Evolutionary conservation across 2,113 vertebrate genomes (phyloP).

Genomic region (Columba janthina): DNA sequence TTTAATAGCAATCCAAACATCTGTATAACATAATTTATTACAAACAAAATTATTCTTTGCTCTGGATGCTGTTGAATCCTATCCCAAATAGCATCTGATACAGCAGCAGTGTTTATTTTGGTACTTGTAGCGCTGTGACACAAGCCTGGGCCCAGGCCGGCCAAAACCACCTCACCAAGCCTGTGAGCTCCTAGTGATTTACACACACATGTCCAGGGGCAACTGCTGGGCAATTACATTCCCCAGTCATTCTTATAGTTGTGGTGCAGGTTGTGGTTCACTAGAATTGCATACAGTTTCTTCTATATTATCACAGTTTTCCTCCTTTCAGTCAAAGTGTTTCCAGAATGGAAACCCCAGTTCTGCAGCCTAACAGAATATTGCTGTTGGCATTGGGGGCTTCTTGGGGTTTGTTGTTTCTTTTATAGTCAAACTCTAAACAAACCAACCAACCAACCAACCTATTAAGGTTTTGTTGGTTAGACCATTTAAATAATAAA

Average conservation of each 20-base stretch:
- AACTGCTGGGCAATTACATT: not conserved
- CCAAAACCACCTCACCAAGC: not conserved
- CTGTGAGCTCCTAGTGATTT: not conserved
- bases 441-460: not conserved
- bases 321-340: not conserved
- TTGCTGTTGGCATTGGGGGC: fast-evolving
- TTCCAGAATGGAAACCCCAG: not conserved
- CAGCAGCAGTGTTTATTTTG: not conserved
- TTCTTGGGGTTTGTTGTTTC: not conserved
- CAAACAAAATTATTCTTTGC: not conserved
- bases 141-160: not conserved
- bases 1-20: too few species aligned
- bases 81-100: not conserved
- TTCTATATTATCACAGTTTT: not conserved
- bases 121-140: not conserved
- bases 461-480: not conserved
- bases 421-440: not conserved
- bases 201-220: not conserved
- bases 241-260: not conserved
- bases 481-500: not conserved
- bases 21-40: not conserved
- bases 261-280: not conserved
- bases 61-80: not conserved
- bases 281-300: not conserved
- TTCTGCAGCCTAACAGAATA: not conserved